Evolutionary conservation across 2,888 invertebrate genomes (phyloP), one percentile per base, ranked within the genome.

Genomic region (Apantesis nais): DNA sequence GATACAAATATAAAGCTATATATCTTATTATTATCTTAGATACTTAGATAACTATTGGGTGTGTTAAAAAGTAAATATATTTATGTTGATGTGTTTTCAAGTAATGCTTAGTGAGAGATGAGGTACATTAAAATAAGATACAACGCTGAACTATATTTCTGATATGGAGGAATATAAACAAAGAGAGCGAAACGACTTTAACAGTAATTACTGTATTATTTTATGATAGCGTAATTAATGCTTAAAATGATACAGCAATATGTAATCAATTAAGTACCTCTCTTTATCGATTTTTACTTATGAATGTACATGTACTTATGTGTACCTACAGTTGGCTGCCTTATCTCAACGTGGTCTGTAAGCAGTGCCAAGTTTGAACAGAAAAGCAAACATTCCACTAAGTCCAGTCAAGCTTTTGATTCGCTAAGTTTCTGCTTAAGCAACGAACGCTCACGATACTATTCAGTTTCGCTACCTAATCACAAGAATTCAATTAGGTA

Each of bases 381-480:
- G 79, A 83, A 34, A 81, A 84, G 84, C 86, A 88, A 90, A 89
- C 89, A 90, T 87, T 87, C 84, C 82, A 68, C 77, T 79, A 88
- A 89, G 85, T 89, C 75, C 75, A 86, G 86, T 86, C 83, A 84
- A 80, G 88, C 88, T 88, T 88, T 88, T 88, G 88, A 90, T 90
- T 90, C 86, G 78, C 84, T 77, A 90, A 91, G 90, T 91, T 91
- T 88, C 87, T 82, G 85, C 84, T 83, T 83, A 84, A 86, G 84
- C 81, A 84, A 85, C 84, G 80, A 83, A 82, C 76, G 84, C 77
- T 75, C 84, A 81, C 77, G 74, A 83, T 77, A 74, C 73, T 78
- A 77, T 74, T 76, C 73, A 74, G 79, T 81, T 75, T 80, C 72
- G 78, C 73, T 80, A 80, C 80, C 80, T 72, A 72, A 83, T 84